Base-by-base conservation (phyloP, 1,140 invertebrate genomes). In the Chrysomallon squamiferum region DNA sequence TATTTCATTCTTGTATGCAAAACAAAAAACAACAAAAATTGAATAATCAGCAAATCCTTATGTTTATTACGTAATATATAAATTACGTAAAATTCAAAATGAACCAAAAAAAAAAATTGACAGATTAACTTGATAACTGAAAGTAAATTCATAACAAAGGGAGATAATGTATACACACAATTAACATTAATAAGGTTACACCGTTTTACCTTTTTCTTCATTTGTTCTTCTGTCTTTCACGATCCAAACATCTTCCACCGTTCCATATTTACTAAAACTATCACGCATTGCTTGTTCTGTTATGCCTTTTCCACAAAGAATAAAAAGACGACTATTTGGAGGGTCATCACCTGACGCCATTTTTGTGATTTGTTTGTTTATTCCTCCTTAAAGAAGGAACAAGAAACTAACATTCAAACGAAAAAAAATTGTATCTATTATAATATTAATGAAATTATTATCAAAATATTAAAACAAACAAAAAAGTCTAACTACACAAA, bases 171-270 rank as follows among this genome's bases (percentile, higher is more conserved):
- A 7, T 38, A 7, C 35, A 38, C 35, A 38, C 35, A 38, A 38
- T 22, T 6, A 29, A 56, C 15, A 20, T 38, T 38, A 30, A 2
- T 0, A 22, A 11, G 20, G 20, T 62, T 20, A 18, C 18, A 52
- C 57, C 30, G 13, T 56, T 68, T 43, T 62, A 78, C 95, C 95
- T 90, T 95, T 96, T 73, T 92, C 91, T 79, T 95, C 93, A 50
- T 93, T 93, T 38, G 93, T 92, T 50, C 86, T 88, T 41, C 92
- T 91, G 80, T 96, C 93, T 86, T 92, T 93, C 7, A 96, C 92
- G 72, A 95, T 90, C 90, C 92, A 93, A 33, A 96, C 89, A 84
- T 96, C 93, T 84, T 95, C 92, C 57, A 97, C 92, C 33, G 88
- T 89, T 18, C 95, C 95, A 85, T 90, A 95, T 68, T 90, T 90